Evolutionary conservation across 2,888 invertebrate genomes (phyloP), one percentile per base, ranked within the genome.

Genomic region (Resseliella maxima): DNA sequence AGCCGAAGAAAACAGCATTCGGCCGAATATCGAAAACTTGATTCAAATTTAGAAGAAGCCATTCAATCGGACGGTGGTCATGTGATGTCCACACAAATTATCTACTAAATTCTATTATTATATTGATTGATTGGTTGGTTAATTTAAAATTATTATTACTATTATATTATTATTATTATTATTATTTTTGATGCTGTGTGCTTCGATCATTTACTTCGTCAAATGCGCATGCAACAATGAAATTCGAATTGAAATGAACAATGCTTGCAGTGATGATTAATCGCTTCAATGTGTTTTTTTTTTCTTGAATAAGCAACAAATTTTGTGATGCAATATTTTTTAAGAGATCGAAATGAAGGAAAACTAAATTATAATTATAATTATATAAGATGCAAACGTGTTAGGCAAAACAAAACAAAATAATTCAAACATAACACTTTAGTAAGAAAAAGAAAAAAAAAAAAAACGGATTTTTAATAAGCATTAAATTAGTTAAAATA

Each of bases 11-110:
- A 85, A 85, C 45, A 41, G 1, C 45, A 46, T 46, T 46, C 85
- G 15, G 85, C 85, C 12, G 85, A 45, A 18, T 85, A 85, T 46
- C 85, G 45, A 0, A 85, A 85, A 46, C 38, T 85, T 41, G 85
- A 85, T 85, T 46, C 85, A 45, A 85, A 85, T 31, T 46, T 85
- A 10, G 85, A 85, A 85, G 85, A 85, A 85, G 85, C 85, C 2
- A 85, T 85, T 46, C 85, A 85, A 45, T 85, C 85, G 8, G 83
- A 38, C 6, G 27, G 41, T 45, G 46, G 46, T 2, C 85, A 85
- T 41, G 38, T 45, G 12, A 1, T 85, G 41, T 85, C 85, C 1
- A 45, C 85, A 15, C 85, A 85, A 85, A 85, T 85, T 15, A 85
- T 85, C 27, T 85, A 85, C 45, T 85, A 85, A 85, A 36, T 24